These are phyloP conservation scores for Entomobrya proxima DNA, from an alignment of 2,888 invertebrate genomes.

Conservation along the genomic window DNA sequence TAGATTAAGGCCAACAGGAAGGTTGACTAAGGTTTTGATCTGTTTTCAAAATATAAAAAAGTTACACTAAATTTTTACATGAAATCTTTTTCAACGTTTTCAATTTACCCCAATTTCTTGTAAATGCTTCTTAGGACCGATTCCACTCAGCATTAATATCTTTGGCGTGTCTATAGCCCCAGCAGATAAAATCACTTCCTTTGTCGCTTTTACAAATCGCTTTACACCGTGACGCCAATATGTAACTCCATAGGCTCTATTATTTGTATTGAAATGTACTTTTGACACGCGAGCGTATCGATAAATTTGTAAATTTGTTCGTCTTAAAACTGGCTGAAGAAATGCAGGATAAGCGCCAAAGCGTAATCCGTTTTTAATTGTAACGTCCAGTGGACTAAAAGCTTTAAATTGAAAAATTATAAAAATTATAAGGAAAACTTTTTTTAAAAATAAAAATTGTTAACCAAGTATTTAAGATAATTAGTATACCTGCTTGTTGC, in stretches of 20 bases:
- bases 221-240: conserved; percentile 65
- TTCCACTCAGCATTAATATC: conserved; percentile 67
- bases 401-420: no score
- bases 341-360: conserved; percentile 58
- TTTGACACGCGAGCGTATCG: conserved; percentile 64
- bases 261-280: conserved; percentile 47
- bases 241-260: conserved; percentile 68
- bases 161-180: conserved; percentile 64
- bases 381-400: conserved; percentile 55
- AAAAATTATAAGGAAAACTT: no score
- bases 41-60: no score
- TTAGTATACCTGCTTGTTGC: conserved; percentile 56
- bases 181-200: conserved; percentile 68
- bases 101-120: conserved; percentile 62
- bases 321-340: conserved; percentile 47
- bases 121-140: conserved; percentile 64
- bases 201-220: conserved; percentile 60
- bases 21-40: conserved; percentile 64
- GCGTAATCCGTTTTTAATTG: conserved; percentile 64
- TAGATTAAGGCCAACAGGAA: conserved; percentile 70
- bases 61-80: no score
- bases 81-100: no score
- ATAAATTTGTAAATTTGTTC: conserved; percentile 65
- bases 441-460: neutral
- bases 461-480: neutral